phyloP scores from a whole-genome alignment of 2,113 vertebrate genomes.

The Ceyx melanurus region DNA sequence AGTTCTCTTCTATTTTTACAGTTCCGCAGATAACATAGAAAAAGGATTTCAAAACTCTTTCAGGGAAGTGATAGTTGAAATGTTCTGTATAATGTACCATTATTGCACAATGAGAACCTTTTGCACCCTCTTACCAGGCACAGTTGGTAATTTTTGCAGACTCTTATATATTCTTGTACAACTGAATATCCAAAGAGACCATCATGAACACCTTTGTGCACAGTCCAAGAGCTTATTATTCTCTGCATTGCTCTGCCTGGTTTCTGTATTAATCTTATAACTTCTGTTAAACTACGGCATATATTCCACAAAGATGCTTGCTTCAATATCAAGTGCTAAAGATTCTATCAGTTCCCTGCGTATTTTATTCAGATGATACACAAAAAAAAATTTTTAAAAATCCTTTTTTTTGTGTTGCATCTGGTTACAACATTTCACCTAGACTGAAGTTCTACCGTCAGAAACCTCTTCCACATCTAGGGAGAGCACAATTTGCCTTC shows the following conservation, averaged over 20 bases:
- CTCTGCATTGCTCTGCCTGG: background rate
- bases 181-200: background rate
- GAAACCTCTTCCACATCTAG: background rate
- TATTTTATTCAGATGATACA: background rate
- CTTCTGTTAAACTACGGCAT: background rate
- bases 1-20: background rate
- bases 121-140: background rate
- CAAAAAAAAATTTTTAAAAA: background rate
- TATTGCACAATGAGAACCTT: background rate
- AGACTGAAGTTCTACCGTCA: background rate
- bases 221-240: background rate
- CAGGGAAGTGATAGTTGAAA: conserved; percentile 34
- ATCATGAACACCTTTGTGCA: background rate
- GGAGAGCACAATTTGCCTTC: background rate
- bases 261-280: background rate
- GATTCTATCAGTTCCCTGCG: background rate
- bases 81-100: background rate
- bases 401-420: background rate
- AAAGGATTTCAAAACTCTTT: conserved; percentile 55
- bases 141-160: background rate
- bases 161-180: background rate
- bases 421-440: background rate
- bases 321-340: background rate
- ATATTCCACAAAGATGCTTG: background rate
- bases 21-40: background rate